Percentiles rank a stretch among this genome's conserved stretches.
phyloP scores from a whole-genome alignment of 1,140 invertebrate genomes.

The Anoplophora glabripennis region DNA sequence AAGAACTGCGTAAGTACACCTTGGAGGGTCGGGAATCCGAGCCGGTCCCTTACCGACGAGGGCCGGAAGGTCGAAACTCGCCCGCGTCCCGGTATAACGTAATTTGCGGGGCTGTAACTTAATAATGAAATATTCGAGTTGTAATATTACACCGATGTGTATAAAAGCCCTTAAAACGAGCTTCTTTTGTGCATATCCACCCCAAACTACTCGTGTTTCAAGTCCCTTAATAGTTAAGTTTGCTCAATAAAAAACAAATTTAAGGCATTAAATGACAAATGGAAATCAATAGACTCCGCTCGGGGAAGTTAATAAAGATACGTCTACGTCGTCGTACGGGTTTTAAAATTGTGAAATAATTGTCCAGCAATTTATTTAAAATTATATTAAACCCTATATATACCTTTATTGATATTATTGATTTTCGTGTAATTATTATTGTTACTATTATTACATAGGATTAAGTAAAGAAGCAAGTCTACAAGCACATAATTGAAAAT shows the following conservation, averaged over 20 bases:
- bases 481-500: too few species aligned
- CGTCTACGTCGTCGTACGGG: too few species aligned
- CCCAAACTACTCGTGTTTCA: slow-evolving; percentile 34
- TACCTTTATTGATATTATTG: too few species aligned
- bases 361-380: too few species aligned
- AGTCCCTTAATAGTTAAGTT: slow-evolving; percentile 35
- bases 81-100: not conserved
- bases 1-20: slow-evolving; percentile 9
- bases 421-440: too few species aligned
- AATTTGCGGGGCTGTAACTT: slow-evolving; percentile 23
- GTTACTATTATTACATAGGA: too few species aligned
- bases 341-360: too few species aligned
- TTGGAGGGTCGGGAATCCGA: slow-evolving; percentile 6
- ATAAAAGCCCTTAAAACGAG: slow-evolving; percentile 39
- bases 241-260: slow-evolving; percentile 38
- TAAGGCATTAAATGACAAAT: slow-evolving; percentile 31
- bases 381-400: too few species aligned
- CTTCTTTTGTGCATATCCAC: slow-evolving; percentile 32
- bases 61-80: too few species aligned
- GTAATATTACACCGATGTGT: slow-evolving; percentile 35
- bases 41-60: too few species aligned
- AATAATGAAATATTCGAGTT: slow-evolving; percentile 29
- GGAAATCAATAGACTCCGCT: not conserved
- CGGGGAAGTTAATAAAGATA: too few species aligned
- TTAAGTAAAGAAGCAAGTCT: too few species aligned